Evolutionary conservation across 2,888 invertebrate species (phyloP), one percentile per base, ranked within the genome.

Genomic region (Cybosia mesomella): DNA sequence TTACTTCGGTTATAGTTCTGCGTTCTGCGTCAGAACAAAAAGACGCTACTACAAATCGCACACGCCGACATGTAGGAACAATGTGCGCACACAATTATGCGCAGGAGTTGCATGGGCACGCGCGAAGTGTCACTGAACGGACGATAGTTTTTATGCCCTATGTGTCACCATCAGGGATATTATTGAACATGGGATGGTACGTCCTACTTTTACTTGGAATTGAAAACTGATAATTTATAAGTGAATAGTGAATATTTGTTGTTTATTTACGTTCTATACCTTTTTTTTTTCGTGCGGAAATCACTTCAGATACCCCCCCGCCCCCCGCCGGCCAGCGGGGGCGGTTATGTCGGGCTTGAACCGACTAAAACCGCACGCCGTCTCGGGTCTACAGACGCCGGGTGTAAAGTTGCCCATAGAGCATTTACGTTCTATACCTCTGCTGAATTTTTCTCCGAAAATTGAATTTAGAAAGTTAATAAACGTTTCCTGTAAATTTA

Each of bases 51-150:
- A 73, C 79, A 80, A 80, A 80, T 80, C 80, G 78, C 71, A 78
- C 71, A 71, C 64, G 70, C 76, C 43, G 65, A 76, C 72, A 73
- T 49, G 34, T 43, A 49, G 24, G 58, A 65, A 69, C 58, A 66
- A 70, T 66, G 66, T 22, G 24, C 55, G 63, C 49, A 70, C 75
- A 76, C 83, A 82, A 85, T 86, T 86, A 85, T 83, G 83, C 79
- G 81, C 81, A 64, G 76, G 76, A 83, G 82, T 83, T 83, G 82
- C 79, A 32, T 57, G 74, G 74, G 81, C 84, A 85, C 85, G 86
- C 86, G 85, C 76, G 65, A 57, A 68, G 76, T 71, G 80, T 80
- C 79, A 78, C 58, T 78, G 80, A 73, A 77, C 76, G 59, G 59
- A 62, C 64, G 69, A 74, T 78, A 77, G 74, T 77, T 80, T 80